These are phyloP conservation scores for Alcedo atthis DNA, from an alignment of 2,797 vertebrate genomes.

Conservation along the genomic window DNA sequence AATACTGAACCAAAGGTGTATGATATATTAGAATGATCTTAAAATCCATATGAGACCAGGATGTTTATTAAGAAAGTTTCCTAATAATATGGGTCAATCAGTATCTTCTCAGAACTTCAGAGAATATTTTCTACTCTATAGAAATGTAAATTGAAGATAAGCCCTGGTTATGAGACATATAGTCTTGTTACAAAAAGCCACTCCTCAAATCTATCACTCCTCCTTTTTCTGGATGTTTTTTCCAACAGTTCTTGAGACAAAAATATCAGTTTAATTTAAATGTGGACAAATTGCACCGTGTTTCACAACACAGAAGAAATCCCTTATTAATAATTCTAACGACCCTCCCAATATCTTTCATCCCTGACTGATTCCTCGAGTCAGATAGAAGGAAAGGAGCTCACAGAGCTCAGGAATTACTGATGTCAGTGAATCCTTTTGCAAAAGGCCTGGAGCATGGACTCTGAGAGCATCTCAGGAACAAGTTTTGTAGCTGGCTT, in stretches of 20 bases:
- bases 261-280: constrained; percentile 20
- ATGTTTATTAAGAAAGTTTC: neutral
- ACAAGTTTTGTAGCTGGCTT: neutral
- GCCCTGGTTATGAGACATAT: neutral
- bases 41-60: neutral
- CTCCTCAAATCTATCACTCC: neutral
- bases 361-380: neutral
- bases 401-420: neutral
- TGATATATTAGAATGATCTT: neutral
- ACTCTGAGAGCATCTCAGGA: neutral
- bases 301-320: constrained; percentile 20
- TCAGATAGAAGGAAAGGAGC: neutral
- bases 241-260: constrained; percentile 36
- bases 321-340: neutral
- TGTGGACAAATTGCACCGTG: constrained; percentile 6
- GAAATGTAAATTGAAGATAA: neutral
- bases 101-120: neutral
- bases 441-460: neutral
- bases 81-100: neutral
- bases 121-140: neutral
- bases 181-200: neutral
- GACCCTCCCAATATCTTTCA: neutral
- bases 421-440: neutral
- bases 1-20: neutral
- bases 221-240: neutral